A percentile compares a stretch with the other conserved stretches of the same genome.
These are phyloP conservation scores for Abrostola triplasia DNA, from an alignment of 2,888 invertebrate genomes.

Conservation along the genomic window DNA sequence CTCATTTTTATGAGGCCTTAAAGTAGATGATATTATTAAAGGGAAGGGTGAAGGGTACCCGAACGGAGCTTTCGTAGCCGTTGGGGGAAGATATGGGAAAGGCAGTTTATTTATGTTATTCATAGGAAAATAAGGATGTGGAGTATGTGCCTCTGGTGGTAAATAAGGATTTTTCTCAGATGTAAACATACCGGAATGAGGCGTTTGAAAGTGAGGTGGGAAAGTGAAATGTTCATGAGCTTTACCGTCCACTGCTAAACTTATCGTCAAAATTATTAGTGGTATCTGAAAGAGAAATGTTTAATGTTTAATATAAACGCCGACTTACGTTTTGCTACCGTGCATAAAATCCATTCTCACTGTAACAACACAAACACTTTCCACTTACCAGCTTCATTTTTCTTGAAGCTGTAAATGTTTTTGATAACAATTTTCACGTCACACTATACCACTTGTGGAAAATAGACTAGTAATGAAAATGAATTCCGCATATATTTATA, in stretches of 20 bases:
- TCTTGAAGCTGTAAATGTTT: slow-evolving; percentile 73
- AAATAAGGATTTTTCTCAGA: slow-evolving; percentile 79
- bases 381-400: slow-evolving; percentile 86
- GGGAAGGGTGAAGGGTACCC: slow-evolving; percentile 75
- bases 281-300: slow-evolving; percentile 75
- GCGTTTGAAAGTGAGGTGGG: slow-evolving; percentile 74
- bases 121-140: slow-evolving; percentile 74
- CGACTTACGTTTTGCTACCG: slow-evolving; percentile 64
- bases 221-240: slow-evolving; percentile 77
- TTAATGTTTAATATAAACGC: slow-evolving; percentile 21
- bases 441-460: slow-evolving; percentile 79
- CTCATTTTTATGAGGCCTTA: slow-evolving; percentile 67
- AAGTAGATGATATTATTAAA: slow-evolving; percentile 71
- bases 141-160: slow-evolving; percentile 78
- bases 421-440: slow-evolving; percentile 74
- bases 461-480: slow-evolving; percentile 86
- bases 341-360: slow-evolving; percentile 58
- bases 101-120: slow-evolving; percentile 76
- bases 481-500: slow-evolving; percentile 88
- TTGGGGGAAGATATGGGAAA: slow-evolving; percentile 76
- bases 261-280: slow-evolving; percentile 67
- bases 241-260: slow-evolving; percentile 62
- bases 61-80: slow-evolving; percentile 72
- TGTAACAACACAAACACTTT: slow-evolving; percentile 65
- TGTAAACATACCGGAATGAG: slow-evolving; percentile 66